These are phyloP conservation scores for Scyliorhinus canicula DNA, from an alignment of 2,797 vertebrate species.

Conservation along the genomic window DNA sequence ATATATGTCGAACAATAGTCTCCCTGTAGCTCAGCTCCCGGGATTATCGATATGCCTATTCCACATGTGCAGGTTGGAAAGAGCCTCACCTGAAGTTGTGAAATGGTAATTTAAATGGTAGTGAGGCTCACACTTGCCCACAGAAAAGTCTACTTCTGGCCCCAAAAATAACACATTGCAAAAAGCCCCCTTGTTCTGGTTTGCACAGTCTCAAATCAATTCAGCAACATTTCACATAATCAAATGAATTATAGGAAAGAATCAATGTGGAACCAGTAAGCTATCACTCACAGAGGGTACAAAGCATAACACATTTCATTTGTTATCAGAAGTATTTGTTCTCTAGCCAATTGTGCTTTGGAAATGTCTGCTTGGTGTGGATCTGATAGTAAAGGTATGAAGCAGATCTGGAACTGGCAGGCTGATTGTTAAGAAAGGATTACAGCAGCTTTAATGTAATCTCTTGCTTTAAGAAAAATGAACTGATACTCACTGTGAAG, in stretches of 20 bases:
- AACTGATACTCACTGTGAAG: slow-evolving; percentile 73
- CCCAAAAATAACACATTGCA: not conserved
- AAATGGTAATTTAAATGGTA: not conserved
- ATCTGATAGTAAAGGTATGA: not conserved
- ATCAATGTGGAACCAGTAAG: not conserved
- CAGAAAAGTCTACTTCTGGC: not conserved
- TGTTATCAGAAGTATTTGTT: not conserved
- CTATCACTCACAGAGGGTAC: not conserved
- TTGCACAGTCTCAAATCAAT: not conserved
- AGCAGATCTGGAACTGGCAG: not conserved
- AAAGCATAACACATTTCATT: not conserved
- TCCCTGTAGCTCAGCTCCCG: not conserved
- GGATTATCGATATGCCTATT: not conserved
- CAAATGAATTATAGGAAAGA: not conserved
- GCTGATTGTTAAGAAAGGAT: not conserved
- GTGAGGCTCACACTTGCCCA: not conserved
- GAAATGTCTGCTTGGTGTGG: not conserved
- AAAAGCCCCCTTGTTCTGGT: not conserved
- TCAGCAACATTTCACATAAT: not conserved
- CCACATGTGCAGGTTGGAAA: not conserved
- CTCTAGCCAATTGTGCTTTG: not conserved
- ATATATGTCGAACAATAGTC: not conserved
- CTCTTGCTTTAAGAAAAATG: not conserved
- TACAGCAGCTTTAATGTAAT: not conserved
- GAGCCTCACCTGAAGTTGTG: not conserved